Evolutionary conservation across 2,888 invertebrate genomes (phyloP).

Genomic region (Eurois occulta): DNA sequence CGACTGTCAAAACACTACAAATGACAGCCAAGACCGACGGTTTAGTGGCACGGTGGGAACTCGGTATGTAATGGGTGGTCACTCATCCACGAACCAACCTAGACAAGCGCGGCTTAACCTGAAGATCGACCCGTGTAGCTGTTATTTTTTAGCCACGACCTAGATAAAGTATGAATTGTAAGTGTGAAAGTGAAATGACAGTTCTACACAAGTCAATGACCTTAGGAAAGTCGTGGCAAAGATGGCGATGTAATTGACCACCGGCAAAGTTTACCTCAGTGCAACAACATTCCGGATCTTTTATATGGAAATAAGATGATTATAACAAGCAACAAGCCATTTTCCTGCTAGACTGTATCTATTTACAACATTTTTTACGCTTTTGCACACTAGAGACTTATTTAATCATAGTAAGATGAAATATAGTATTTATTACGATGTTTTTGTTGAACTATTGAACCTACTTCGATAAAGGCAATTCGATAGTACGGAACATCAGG

Average conservation of each 20-base stretch:
- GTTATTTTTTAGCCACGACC: too few relatives aligned
- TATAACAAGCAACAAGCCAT: background rate
- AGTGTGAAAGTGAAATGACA: slow-evolving; percentile 26
- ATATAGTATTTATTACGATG: background rate
- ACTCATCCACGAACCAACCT: too few relatives aligned
- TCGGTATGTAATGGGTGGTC: too few relatives aligned
- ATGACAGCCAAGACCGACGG: too few relatives aligned
- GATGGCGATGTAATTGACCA: slow-evolving; percentile 35
- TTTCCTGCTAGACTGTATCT: slow-evolving; percentile 14
- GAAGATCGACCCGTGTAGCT: too few relatives aligned
- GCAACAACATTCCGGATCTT: slow-evolving; percentile 18
- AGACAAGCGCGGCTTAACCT: too few relatives aligned
- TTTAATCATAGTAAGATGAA: too few relatives aligned
- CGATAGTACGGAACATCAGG: background rate
- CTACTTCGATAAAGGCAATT: background rate
- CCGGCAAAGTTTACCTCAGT: slow-evolving; percentile 38
- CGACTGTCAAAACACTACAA: too few relatives aligned
- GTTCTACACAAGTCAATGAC: slow-evolving; percentile 20
- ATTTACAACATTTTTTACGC: background rate
- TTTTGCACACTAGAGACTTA: background rate
- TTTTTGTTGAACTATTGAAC: background rate
- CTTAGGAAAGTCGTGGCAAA: slow-evolving; percentile 22
- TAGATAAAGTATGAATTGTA: background rate
- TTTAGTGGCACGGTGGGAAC: too few relatives aligned
- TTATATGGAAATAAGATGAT: background rate